Evolutionary conservation across 2,113 vertebrate genomes (phyloP), one percentile per base, ranked within the genome.

Genomic region (Amphiprion percula): DNA sequence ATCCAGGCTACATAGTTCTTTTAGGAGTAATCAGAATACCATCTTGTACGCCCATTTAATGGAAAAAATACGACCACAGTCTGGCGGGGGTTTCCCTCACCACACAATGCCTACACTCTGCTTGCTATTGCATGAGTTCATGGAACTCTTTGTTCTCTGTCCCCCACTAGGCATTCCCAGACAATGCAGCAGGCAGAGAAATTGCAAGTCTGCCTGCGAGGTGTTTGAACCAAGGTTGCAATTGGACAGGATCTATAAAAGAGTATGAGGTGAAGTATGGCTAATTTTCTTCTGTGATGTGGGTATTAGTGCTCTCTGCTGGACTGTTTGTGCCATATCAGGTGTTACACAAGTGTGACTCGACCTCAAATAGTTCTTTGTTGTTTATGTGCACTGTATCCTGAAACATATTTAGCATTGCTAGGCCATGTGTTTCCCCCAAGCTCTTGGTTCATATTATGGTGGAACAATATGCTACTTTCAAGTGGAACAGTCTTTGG

Each of bases 151-250:
- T 83, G 68, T 49, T 59, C 50, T 54, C 61, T 49, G 10, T 16
- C 17, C 53, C 44, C 3, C 64, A 6, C 1, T 50, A 79, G 97
- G 97, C 96, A 4, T 99, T 99, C 79, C 96, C 97, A 9, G 97
- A 99, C 91, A 99, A 99, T 0, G 97, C 97, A 0, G 97, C 97
- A 0, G 96, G 97, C 0, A 91, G 97, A 65, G 97, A 99, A 82
- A 96, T 99, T 66, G 97, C 98, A 30, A 96, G 96, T 49, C 91
- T 99, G 26, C 97, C 97, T 0, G 97, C 97, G 1, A 72, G 94
- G 67, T 99, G 97, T 85, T 87, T 95, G 52, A 96, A 95, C 15
- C 88, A 93, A 0, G 96, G 94, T 59, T 99, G 97, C 78, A 78
- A 55, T 3, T 99, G 97, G 97, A 97, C 94, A 60, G 97, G 97